These are phyloP conservation scores for Aethina tumida DNA, from an alignment of 1,140 invertebrate genomes.

Conservation along the genomic window DNA sequence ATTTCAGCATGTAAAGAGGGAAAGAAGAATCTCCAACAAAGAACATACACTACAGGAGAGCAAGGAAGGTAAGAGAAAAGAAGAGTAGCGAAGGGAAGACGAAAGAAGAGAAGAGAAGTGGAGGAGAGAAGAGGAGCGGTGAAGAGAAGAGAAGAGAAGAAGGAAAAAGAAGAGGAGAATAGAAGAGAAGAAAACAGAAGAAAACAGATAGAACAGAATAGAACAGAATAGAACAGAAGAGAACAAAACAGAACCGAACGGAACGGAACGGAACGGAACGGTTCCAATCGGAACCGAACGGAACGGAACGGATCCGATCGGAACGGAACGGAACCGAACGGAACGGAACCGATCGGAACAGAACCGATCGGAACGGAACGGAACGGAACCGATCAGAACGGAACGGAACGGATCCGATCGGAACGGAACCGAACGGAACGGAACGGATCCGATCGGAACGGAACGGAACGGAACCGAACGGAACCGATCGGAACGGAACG, in stretches of 20 bases:
- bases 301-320: constrained; percentile 3
- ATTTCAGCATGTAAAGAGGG: no score
- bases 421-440: constrained; percentile 4
- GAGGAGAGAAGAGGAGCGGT: no score
- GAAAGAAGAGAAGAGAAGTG: constrained; percentile 4
- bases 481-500: constrained; percentile 1
- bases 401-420: constrained; percentile 3
- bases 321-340: constrained; percentile 4
- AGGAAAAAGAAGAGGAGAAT: constrained; percentile 3
- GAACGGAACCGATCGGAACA: constrained; percentile 4
- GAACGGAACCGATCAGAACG: constrained; percentile 2
- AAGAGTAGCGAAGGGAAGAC: constrained; percentile 2
- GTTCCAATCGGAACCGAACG: constrained; percentile 1
- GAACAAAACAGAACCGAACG: constrained; percentile 5
- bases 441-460: constrained; percentile 3
- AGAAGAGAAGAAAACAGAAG: constrained; percentile 3
- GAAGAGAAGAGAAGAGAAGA: constrained; percentile 5
- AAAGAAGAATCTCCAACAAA: no score
- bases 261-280: constrained; percentile 5
- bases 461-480: constrained; percentile 3
- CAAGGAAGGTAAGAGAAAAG: background rate
- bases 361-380: constrained; percentile 3
- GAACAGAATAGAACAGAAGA: constrained; percentile 5
- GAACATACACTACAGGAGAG: constrained; percentile 4
- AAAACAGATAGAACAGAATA: constrained; percentile 5